These are phyloP conservation scores for Pelosia muscerda DNA, from an alignment of 2,888 invertebrate species.

Conservation along the genomic window DNA sequence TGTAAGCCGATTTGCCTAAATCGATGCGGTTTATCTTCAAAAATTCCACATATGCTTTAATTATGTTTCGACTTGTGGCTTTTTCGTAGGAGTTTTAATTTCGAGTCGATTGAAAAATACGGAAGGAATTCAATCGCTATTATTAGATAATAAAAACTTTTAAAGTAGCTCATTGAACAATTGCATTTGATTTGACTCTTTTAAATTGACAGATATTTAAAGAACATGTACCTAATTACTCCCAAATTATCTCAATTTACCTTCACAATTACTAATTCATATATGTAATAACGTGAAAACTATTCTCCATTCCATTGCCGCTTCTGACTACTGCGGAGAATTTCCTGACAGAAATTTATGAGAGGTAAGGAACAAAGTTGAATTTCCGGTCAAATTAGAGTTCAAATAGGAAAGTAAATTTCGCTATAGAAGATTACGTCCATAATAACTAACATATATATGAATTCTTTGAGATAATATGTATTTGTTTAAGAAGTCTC, in stretches of 20 bases:
- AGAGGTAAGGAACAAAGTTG: constrained; percentile 3
- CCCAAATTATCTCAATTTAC: neutral
- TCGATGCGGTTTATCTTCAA: constrained; percentile 1
- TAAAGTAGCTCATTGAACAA: too few relatives aligned
- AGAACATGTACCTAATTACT: neutral
- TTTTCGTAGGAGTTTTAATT: neutral
- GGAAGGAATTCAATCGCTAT: neutral
- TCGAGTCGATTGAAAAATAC: neutral
- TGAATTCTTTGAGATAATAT: too few relatives aligned
- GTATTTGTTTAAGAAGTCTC: too few relatives aligned
- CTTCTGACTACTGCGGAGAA: constrained; percentile 5
- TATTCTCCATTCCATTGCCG: neutral
- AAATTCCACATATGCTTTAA: neutral
- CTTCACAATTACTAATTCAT: neutral
- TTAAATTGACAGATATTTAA: too few relatives aligned
- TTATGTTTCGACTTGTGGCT: neutral
- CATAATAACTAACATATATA: neutral
- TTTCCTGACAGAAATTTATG: constrained; percentile 2
- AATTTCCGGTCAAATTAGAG: neutral
- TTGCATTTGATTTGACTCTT: too few relatives aligned
- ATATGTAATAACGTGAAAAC: neutral
- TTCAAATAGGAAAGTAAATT: neutral
- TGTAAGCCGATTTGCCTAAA: constrained; percentile 4
- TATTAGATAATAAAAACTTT: too few relatives aligned
- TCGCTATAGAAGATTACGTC: neutral